Evolutionary conservation across 2,113 vertebrate genomes (phyloP).

Genomic region (Eubucco bourcierii): DNA sequence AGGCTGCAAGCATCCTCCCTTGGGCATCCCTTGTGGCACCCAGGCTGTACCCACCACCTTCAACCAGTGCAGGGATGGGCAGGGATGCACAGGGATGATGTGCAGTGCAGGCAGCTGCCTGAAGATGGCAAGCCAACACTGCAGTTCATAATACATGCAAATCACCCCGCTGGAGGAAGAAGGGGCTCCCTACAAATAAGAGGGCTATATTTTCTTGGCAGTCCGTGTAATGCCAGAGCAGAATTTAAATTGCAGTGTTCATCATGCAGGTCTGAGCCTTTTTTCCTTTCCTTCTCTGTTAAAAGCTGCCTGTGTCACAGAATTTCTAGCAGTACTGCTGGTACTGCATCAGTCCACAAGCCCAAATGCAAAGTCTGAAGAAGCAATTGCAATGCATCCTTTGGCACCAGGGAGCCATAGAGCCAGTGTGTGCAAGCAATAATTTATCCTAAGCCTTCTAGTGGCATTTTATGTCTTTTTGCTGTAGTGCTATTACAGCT

Average conservation of each 20-base stretch:
- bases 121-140: slow-evolving; percentile 74
- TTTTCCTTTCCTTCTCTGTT: neutral
- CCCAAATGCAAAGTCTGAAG: slow-evolving; percentile 50
- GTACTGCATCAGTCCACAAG: slow-evolving; percentile 37
- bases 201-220: slow-evolving; percentile 36
- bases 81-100: neutral
- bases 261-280: neutral
- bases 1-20: neutral
- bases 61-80: neutral
- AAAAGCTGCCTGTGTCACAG: neutral
- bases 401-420: slow-evolving; percentile 67
- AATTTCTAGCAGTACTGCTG: neutral
- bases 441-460: slow-evolving; percentile 74
- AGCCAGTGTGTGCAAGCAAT: slow-evolving; percentile 61
- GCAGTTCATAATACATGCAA: slow-evolving; percentile 49
- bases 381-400: slow-evolving; percentile 67
- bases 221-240: slow-evolving; percentile 21
- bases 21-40: neutral
- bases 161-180: slow-evolving; percentile 1
- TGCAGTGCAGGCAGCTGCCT: slow-evolving; percentile 64
- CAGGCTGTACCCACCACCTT: neutral
- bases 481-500: slow-evolving; percentile 74
- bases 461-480: slow-evolving; percentile 76
- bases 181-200: slow-evolving; percentile 32
- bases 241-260: slow-evolving; percentile 37